A percentile compares a stretch with the other conserved stretches of the same genome.
Conservation (phyloP, 2,797 vertebrate genomes). For the Limosa lapponica region DNA sequence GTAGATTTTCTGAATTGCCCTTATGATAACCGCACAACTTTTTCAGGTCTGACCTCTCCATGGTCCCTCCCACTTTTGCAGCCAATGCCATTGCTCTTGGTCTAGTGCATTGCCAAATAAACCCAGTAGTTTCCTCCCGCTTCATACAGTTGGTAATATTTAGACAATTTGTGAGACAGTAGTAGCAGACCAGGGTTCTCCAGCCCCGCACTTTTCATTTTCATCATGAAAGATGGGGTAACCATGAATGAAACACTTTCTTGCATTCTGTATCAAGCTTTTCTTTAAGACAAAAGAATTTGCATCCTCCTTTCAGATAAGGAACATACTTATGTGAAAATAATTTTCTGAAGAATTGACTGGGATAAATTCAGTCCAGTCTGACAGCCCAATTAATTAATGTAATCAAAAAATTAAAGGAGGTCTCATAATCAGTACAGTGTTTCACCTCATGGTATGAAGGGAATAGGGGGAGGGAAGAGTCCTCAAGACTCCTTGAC, state of each 20-base stretch:
- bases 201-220: background rate
- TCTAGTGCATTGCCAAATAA: background rate
- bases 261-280: background rate
- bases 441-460: background rate
- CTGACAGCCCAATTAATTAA: slow-evolving; percentile 31
- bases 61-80: background rate
- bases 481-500: background rate
- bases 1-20: background rate
- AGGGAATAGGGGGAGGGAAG: background rate
- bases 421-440: background rate
- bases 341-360: background rate
- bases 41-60: background rate
- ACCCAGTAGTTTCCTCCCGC: background rate
- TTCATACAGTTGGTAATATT: background rate
- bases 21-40: background rate
- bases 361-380: background rate
- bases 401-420: slow-evolving; percentile 30
- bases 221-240: background rate
- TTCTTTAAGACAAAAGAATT: background rate
- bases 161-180: background rate
- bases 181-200: background rate
- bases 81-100: too few species aligned
- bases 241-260: background rate
- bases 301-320: background rate
- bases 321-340: background rate